Evolutionary conservation across 2,113 vertebrate genomes (phyloP).

Genomic region (Fregata magnificens): DNA sequence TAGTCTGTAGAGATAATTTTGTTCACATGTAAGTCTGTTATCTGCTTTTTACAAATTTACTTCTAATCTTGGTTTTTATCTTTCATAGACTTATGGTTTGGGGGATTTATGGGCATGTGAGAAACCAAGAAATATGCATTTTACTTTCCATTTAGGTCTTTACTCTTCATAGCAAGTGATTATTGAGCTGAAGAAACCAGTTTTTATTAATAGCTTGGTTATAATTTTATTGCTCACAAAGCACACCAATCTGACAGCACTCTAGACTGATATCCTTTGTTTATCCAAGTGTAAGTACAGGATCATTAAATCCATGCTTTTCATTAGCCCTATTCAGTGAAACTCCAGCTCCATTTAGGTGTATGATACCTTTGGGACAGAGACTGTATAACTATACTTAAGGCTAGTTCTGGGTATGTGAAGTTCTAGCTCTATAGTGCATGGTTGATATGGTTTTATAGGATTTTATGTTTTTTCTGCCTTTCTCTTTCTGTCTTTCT

Average conservation of each 20-base stretch:
- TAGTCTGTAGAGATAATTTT: neutral
- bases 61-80: neutral
- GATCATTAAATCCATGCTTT: conserved; percentile 21
- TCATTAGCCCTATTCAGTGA: neutral
- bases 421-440: neutral
- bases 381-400: neutral
- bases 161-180: neutral
- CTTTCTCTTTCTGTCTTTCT: neutral
- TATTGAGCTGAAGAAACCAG: neutral
- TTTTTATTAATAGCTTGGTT: conserved; percentile 14
- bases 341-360: neutral
- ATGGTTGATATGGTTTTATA: neutral
- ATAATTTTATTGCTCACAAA: neutral
- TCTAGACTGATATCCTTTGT: neutral
- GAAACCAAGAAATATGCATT: neutral
- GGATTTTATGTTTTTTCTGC: neutral
- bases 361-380: neutral
- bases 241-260: neutral
- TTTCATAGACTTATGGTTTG: neutral
- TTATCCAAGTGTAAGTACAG: neutral
- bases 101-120: neutral
- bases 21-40: neutral
- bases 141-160: neutral
- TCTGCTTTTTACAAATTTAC: neutral
- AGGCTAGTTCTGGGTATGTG: neutral